Evolutionary conservation across 1,140 invertebrate genomes (phyloP).

Genomic region (Scaptomyza graminum): DNA sequence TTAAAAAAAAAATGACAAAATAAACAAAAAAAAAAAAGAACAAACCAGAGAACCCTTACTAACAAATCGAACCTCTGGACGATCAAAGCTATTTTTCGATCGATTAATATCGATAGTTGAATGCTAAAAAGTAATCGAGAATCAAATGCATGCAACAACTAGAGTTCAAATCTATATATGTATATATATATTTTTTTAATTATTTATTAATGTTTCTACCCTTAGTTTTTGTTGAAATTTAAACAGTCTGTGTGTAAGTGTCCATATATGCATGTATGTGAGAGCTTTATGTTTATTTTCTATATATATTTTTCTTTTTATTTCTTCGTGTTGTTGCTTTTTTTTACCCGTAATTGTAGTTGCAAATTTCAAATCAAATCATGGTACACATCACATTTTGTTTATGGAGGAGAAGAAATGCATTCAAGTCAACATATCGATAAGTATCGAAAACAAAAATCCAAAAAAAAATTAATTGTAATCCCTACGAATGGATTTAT

Average conservation of each 20-base stretch:
- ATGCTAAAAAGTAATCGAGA: constrained; percentile 30
- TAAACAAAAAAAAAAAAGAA: not conserved
- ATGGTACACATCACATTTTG: constrained; percentile 43
- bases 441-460: not conserved
- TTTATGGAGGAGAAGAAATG: constrained; percentile 30
- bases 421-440: not conserved
- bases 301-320: constrained; percentile 33
- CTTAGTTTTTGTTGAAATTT: constrained; percentile 15
- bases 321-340: constrained; percentile 30
- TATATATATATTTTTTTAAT: constrained; percentile 17
- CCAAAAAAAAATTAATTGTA: not conserved
- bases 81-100: constrained; percentile 34
- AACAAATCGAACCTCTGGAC: constrained; percentile 10
- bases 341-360: constrained; percentile 76
- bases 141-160: constrained; percentile 48
- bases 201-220: constrained; percentile 4
- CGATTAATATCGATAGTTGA: constrained; percentile 27
- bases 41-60: not conserved
- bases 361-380: constrained; percentile 54
- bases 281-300: constrained; percentile 8
- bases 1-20: not conserved
- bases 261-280: constrained; percentile 15
- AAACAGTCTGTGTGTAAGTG: constrained; percentile 42
- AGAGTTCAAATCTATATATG: constrained; percentile 44
- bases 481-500: not conserved